Base-by-base conservation (phyloP, 2,113 vertebrate genomes). In the Aspidoscelis tigris region DNA sequence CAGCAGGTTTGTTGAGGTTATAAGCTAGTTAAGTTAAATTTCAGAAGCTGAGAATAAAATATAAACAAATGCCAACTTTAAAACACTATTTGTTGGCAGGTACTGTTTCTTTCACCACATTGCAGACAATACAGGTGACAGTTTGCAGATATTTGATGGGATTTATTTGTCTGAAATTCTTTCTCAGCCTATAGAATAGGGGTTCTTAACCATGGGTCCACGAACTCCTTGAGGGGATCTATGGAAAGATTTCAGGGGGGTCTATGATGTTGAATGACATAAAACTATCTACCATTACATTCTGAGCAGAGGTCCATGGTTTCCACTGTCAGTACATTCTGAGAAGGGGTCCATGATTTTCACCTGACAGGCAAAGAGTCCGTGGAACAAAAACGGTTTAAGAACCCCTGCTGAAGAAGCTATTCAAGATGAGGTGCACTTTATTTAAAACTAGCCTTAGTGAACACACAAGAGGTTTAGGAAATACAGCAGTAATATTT, bases 401-500 rank as follows among this genome's bases (percentile, higher is more conserved):
- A 33, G 33, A 33, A 33, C 33, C 33, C 33, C 33, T 33, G 33
- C 33, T 33, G 33, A 3, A 55, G 22, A 16, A 9, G 24, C 7
- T 33, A 33, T 33, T 69, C 10, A 58, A 47, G 6, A 53, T 68
- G 16, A 50, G 3, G 50, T 80, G 47, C 24, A 69, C 4, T n/a
- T 8, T 50, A 50, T 20, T 80, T 68, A 39, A 39, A 41, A 78
- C 41, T 39, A 77, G 41, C 43, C 24, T 74, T 65, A 82, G 65
- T 9, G 7, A 43, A 47, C 14, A 82, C 68, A 78, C 2, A 26
- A 55, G 86, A 86, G 81, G 88, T 65, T 0, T 50, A 10, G 26
- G n/a, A 81, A 92, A 78, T 26, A 1, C 10, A 0, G 0, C 2
- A 33, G 76, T 73, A 84, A 76, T 18, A 61, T 82, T 88, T 22